Percentiles rank a stretch among this genome's conserved stretches.
Conservation (phyloP, 1,140 invertebrate genomes). For the Latrodectus geometricus region DNA sequence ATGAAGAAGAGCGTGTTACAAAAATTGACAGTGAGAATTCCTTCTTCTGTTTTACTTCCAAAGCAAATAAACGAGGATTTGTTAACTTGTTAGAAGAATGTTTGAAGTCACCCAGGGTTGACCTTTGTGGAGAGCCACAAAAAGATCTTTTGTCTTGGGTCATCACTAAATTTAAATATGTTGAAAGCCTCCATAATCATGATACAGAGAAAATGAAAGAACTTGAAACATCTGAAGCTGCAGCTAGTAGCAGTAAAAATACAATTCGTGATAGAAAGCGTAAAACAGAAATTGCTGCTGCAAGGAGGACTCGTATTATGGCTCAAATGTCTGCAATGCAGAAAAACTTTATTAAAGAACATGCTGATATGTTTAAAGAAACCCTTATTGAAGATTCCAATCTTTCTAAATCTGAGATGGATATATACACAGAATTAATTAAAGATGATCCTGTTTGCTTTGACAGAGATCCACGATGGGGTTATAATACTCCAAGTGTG, state of each 20-base stretch:
- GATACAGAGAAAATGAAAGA: constrained; percentile 43
- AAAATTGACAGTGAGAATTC: constrained; percentile 66
- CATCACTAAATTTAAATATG: constrained; percentile 78
- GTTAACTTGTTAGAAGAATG: constrained; percentile 78
- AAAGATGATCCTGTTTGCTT: constrained; percentile 69
- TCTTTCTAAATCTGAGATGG: constrained; percentile 24
- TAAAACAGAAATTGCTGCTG: constrained; percentile 85
- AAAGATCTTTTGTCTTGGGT: constrained; percentile 88
- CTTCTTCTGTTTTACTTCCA: constrained; percentile 82
- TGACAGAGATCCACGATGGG: constrained; percentile 65
- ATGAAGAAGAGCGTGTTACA: constrained; percentile 79
- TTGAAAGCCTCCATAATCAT: constrained; percentile 66
- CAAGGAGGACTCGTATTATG: constrained; percentile 87
- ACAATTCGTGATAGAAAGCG: constrained; percentile 75
- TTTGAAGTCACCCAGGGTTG: constrained; percentile 77
- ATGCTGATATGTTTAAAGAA: constrained; percentile 87
- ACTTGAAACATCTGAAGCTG: constrained; percentile 52
- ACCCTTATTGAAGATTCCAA: constrained; percentile 64
- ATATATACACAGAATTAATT: constrained; percentile 38
- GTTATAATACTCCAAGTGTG: constrained; percentile 57
- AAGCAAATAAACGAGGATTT: constrained; percentile 79
- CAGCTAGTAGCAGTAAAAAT: constrained; percentile 64
- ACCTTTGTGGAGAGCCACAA: constrained; percentile 75
- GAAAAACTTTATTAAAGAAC: constrained; percentile 92
- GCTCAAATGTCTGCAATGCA: constrained; percentile 94